Evolutionary conservation across 2,113 vertebrate genomes (phyloP), one percentile per base, ranked within the genome.

Genomic region (Hemiscyllium ocellatum): DNA sequence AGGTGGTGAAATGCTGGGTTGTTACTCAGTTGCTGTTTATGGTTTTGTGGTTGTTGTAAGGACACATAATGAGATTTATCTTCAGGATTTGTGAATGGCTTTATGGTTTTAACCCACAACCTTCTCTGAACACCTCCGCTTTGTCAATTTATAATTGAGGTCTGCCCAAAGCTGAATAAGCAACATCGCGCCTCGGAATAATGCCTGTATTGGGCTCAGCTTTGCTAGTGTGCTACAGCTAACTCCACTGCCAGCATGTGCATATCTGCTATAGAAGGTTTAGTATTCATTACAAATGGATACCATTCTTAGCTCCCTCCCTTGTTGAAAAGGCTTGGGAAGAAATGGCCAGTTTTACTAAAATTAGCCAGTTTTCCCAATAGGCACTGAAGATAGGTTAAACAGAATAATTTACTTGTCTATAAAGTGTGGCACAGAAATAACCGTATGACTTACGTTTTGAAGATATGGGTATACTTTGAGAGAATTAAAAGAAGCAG

Each of bases 51-150:
- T 70, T 94, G 50, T 8, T 47, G 70, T 94, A 12, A 94, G 37
- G 93, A 94, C 47, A 47, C 50, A 22, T 94, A 94, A 72, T 47
- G 33, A 94, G 42, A 33, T 70, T 94, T 94, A 94, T 94, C 93
- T 22, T 10, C 93, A 94, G 93, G 65, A 94, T 94, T 8, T 94
- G 65, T 66, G 13, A 50, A 50, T 94, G 93, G 93, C 50, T 94
- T 94, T 47, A 22, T 70, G 93, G 93, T 37, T 70, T 94, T 69
- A 50, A 94, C n/a, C n/a, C n/a, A 70, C 68, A 72, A 72, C 37
- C 93, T 70, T 94, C 29, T 22, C 47, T 20, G 50, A 29, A 72
- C 24, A 37, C 89, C 66, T 70, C 93, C 29, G 68, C n/a, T 47
- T 42, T 70, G 37, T 94, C 66, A 94, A 94, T 72, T 4, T 42